Base-by-base conservation (phyloP, 1,140 invertebrate genomes). In the Zaprionus ghesquierei region DNA sequence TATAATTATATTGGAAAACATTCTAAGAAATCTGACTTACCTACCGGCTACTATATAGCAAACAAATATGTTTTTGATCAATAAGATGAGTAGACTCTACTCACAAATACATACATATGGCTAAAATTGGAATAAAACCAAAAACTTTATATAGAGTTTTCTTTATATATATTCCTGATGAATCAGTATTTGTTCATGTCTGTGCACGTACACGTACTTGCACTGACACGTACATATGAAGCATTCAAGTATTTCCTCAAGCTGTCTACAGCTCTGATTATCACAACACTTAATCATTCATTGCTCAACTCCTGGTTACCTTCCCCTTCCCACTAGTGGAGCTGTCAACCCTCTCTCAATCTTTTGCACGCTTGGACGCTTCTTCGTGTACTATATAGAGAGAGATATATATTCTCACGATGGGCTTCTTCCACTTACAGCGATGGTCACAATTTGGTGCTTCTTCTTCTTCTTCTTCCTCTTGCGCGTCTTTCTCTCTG, bases 301-400 rank as follows among this genome's bases (percentile, higher is more conserved):
- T 61, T 61, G 50, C 33, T 33, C 38, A 49, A 50, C 58, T 62
- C 49, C 27, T 55, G 15, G n/a, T 15, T 41, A 13, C 18, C 50
- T 44, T 49, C 29, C 3, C 41, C n/a, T n/a, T n/a, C n/a, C n/a
- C n/a, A n/a, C n/a, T n/a, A n/a, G n/a, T n/a, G n/a, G n/a, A n/a
- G 12, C 54, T 53, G 35, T 15, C 35, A 41, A 41, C 49, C 2
- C 22, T 31, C 22, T 53, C 69, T 54, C 54, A 60, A 59, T 73
- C 79, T 69, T n/a, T 77, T 80, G 77, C 81, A 84, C 79, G 81
- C 56, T 84, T 85, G 81, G 81, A 76, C 73, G 77, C 41, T 51
- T 75, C 49, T 63, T 63, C 41, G 63, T n/a, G 35, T n/a, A 33
- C 35, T 41, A 41, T 41, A 20, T 46, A 46, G 18, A 20, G 6